A percentile compares a stretch with the other conserved stretches of the same genome.
These are phyloP conservation scores for Ooceraea biroi DNA, from an alignment of 1,140 invertebrate species.

Conservation along the genomic window DNA sequence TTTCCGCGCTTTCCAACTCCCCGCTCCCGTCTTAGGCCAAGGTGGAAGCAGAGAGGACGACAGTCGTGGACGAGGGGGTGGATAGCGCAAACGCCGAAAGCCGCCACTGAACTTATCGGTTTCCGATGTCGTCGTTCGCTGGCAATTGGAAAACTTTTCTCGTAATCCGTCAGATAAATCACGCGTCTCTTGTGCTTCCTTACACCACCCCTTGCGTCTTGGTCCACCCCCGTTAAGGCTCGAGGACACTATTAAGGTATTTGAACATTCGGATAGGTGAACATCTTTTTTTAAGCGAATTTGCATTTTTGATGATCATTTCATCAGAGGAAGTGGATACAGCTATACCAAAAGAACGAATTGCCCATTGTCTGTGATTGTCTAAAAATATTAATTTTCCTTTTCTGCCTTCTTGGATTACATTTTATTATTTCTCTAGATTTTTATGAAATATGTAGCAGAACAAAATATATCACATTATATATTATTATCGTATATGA, in stretches of 20 bases:
- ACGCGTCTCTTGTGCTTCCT: constrained; percentile 63
- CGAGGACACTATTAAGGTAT: constrained; percentile 51
- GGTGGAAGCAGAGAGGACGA: constrained; percentile 25
- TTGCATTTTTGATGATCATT: constrained; percentile 7
- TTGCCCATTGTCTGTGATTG: too few relatives aligned
- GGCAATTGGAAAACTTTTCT: constrained; percentile 80
- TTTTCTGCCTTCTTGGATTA: too few relatives aligned
- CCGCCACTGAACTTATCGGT: constrained; percentile 74
- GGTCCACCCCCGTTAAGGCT: constrained; percentile 16
- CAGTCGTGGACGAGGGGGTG: constrained; percentile 18
- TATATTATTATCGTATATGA: too few relatives aligned
- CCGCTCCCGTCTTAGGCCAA: background rate
- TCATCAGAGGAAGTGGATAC: too few relatives aligned
- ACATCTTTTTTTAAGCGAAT: constrained; percentile 27
- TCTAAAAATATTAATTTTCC: too few relatives aligned
- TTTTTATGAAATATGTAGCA: too few relatives aligned
- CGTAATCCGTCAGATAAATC: constrained; percentile 81
- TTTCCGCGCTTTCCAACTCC: constrained; percentile 49
- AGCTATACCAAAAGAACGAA: too few relatives aligned
- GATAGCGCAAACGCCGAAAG: constrained; percentile 64
- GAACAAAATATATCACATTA: too few relatives aligned
- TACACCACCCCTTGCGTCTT: constrained; percentile 12
- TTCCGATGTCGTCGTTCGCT: constrained; percentile 77
- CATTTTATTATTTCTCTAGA: too few relatives aligned
- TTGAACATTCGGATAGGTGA: constrained; percentile 31